These are phyloP conservation scores for Beroe forskalii DNA, from an alignment of 37 sponge, comb jelly and placozoan genomes.

Conservation along the genomic window DNA sequence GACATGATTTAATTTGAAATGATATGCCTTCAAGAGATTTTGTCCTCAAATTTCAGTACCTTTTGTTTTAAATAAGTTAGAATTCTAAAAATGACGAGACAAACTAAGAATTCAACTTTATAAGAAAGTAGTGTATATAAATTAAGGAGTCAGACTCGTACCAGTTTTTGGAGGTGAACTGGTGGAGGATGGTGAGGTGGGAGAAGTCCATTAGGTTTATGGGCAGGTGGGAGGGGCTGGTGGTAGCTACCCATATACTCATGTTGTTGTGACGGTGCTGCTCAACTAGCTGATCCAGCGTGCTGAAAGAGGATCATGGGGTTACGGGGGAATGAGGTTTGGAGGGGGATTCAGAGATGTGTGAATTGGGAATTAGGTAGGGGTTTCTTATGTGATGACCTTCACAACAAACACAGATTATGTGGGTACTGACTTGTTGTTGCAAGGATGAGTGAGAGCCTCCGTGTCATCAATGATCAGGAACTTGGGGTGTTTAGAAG, in stretches of 20 bases:
- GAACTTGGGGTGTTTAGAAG: not conserved
- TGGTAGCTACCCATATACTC: constrained; percentile 47
- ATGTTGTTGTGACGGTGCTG: constrained; percentile 20
- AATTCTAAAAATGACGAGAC: too few species aligned
- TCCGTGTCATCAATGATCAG: constrained; percentile 55
- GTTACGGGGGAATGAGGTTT: not conserved
- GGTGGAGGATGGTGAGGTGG: constrained; percentile 40
- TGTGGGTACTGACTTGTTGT: too few species aligned
- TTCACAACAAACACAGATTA: too few species aligned
- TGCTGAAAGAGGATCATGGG: not conserved
- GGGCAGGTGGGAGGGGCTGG: constrained; percentile 18
- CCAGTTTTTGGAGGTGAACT: constrained; percentile 63
- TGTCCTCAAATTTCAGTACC: too few species aligned
- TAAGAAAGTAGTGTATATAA: too few species aligned
- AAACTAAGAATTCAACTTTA: too few species aligned
- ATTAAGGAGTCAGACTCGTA: too few species aligned
- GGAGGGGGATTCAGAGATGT: not conserved
- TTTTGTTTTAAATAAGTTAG: too few species aligned
- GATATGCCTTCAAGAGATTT: too few species aligned
- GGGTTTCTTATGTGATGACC: not conserved
- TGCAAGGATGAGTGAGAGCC: constrained; percentile 8
- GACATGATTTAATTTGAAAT: too few species aligned
- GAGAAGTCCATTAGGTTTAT: constrained; percentile 35
- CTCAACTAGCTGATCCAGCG: constrained; percentile 32
- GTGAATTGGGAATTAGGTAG: not conserved